Percentiles rank a stretch among this genome's conserved stretches.
phyloP scores from a whole-genome alignment of 1,140 invertebrate species.

The Procambarus virginalis region DNA sequence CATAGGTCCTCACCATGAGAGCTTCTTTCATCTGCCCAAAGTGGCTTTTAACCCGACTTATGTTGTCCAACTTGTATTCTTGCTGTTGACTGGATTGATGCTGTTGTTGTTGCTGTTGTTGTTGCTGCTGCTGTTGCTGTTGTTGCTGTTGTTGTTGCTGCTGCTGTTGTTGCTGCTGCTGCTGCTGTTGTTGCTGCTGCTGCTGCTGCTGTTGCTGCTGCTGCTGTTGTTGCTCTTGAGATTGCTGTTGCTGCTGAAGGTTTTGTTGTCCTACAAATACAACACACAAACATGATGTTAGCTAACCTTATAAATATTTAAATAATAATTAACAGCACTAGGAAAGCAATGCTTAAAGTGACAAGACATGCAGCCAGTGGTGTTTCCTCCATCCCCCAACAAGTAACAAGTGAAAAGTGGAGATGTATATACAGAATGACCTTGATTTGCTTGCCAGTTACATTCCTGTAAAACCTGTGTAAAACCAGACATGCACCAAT shows the following conservation, averaged over 20 bases:
- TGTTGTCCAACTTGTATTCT: constrained; percentile 35
- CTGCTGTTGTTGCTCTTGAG: background rate
- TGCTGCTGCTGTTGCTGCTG: background rate
- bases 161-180: constrained; percentile 29
- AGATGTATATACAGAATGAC: too few relatives aligned
- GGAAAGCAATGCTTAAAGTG: too few relatives aligned
- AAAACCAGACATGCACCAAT: too few relatives aligned
- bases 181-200: constrained; percentile 22
- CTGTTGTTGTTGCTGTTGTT: constrained; percentile 38
- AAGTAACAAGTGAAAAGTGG: too few relatives aligned
- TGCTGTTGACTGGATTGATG: constrained; percentile 38
- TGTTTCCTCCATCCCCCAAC: too few relatives aligned
- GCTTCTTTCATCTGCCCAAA: constrained; percentile 44
- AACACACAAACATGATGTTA: too few relatives aligned
- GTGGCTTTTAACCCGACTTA: constrained; percentile 38
- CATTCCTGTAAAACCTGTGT: too few relatives aligned
- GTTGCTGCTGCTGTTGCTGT: constrained; percentile 23
- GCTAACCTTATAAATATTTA: too few relatives aligned
- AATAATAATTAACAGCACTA: too few relatives aligned
- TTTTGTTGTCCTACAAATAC: background rate
- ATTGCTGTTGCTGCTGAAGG: constrained; percentile 2
- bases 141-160: constrained; percentile 44
- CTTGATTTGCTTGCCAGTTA: too few relatives aligned
- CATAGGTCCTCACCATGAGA: constrained; percentile 9
- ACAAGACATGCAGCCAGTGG: too few relatives aligned